phyloP scores from a whole-genome alignment of 1,140 invertebrate genomes.

The Microvelia longipes region DNA sequence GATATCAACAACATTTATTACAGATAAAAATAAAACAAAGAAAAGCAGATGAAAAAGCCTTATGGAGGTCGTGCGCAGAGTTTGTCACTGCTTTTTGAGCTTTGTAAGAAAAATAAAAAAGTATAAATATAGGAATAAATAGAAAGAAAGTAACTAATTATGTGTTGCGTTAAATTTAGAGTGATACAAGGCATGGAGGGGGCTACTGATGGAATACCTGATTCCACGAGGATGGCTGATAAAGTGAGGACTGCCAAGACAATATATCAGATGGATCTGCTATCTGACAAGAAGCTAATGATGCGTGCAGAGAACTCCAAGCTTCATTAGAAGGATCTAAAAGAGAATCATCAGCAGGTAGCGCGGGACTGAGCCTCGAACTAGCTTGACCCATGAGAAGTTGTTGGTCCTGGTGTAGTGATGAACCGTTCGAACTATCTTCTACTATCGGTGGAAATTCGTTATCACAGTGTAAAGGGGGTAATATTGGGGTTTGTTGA shows the following conservation, averaged over 20 bases:
- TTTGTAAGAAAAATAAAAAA: no score
- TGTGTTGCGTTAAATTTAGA: no score
- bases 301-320: conserved; percentile 21
- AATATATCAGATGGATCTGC: conserved; percentile 15
- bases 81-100: no score
- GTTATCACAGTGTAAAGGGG: conserved; percentile 26
- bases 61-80: no score
- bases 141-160: no score
- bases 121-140: no score
- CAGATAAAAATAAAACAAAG: no score
- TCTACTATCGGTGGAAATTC: conserved; percentile 17
- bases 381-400: not conserved
- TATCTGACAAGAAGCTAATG: conserved; percentile 23
- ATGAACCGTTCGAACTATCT: conserved; percentile 18
- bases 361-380: conserved; percentile 5
- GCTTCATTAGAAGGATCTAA: conserved; percentile 10
- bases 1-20: no score
- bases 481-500: conserved; percentile 39
- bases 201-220: conserved; percentile 23
- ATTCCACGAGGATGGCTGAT: conserved; percentile 22
- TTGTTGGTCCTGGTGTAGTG: not conserved
- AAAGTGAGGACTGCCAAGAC: conserved; percentile 11
- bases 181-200: no score
- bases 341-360: conserved; percentile 1
- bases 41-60: no score